Conservation (phyloP, 2,888 invertebrate genomes). For the Apodemia mormo region DNA sequence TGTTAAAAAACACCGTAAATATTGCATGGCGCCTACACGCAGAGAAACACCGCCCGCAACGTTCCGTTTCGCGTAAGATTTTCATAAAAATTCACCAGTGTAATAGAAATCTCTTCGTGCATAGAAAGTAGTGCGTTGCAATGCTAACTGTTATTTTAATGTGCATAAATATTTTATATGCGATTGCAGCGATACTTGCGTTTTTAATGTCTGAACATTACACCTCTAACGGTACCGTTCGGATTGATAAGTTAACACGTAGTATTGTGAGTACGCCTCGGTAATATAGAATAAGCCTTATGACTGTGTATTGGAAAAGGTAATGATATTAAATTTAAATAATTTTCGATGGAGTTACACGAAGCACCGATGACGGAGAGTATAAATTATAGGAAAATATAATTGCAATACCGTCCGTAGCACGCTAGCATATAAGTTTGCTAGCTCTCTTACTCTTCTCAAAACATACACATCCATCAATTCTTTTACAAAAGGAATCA, state of each 20-base stretch:
- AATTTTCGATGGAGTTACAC: too few species aligned
- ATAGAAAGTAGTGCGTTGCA: constrained; percentile 30
- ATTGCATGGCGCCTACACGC: not conserved
- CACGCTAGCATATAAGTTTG: too few species aligned
- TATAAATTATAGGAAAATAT: too few species aligned
- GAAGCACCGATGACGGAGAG: too few species aligned
- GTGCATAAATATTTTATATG: constrained; percentile 9
- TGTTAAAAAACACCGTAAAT: not conserved
- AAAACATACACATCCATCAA: too few species aligned
- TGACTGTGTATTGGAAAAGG: too few species aligned
- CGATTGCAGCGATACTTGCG: constrained; percentile 7
- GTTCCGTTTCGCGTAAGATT: constrained; percentile 13
- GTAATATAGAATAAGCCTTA: too few species aligned
- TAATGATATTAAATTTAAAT: too few species aligned
- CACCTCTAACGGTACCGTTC: constrained; percentile 27
- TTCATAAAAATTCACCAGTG: constrained; percentile 17
- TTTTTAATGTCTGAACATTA: constrained; percentile 8
- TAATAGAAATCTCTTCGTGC: constrained; percentile 18
- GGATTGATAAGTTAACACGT: constrained; percentile 2
- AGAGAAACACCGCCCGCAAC: not conserved
- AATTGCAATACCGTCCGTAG: too few species aligned
- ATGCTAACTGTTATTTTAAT: constrained; percentile 3
- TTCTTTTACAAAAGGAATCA: too few species aligned
- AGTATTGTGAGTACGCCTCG: not conserved
- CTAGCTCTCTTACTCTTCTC: too few species aligned